Evolutionary conservation across 2,797 vertebrate species (phyloP).

Genomic region (Zonotrichia albicollis): DNA sequence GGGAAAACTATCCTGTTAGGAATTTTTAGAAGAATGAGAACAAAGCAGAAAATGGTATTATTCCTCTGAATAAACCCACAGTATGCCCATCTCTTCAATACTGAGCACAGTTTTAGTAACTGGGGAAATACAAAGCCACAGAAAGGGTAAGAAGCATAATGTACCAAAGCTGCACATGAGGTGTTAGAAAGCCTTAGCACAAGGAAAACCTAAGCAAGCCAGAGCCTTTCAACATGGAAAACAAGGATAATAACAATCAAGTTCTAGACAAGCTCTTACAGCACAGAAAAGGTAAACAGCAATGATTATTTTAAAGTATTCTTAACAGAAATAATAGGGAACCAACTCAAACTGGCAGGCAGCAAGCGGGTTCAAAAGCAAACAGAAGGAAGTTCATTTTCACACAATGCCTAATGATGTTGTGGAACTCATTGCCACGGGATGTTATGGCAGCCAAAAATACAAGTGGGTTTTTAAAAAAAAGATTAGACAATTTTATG

Average conservation of each 20-base stretch:
- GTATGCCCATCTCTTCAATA: not conserved
- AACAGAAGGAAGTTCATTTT: conserved; percentile 63
- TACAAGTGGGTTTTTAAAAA: conserved; percentile 44
- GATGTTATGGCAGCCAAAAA: conserved; percentile 62
- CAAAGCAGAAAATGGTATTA: not conserved
- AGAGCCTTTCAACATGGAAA: not conserved
- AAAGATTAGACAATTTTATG: conserved; percentile 23
- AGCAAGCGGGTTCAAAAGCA: not conserved
- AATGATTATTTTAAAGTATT: conserved; percentile 38
- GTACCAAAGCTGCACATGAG: not conserved
- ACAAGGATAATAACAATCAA: not conserved
- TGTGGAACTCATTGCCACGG: conserved; percentile 58
- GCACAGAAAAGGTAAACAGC: conserved; percentile 29
- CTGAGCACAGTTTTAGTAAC: not conserved
- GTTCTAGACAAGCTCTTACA: conserved; percentile 18
- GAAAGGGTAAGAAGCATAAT: not conserved
- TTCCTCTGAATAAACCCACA: not conserved
- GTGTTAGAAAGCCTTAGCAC: not conserved
- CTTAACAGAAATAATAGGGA: conserved; percentile 35
- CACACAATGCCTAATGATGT: conserved; percentile 60
- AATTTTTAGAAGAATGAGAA: not conserved
- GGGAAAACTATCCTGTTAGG: not conserved
- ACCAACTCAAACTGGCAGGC: conserved; percentile 50
- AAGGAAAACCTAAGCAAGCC: not conserved
- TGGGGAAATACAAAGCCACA: not conserved